Evolutionary conservation across 2,888 invertebrate species (phyloP).

Genomic region (Adineta ricciae): DNA sequence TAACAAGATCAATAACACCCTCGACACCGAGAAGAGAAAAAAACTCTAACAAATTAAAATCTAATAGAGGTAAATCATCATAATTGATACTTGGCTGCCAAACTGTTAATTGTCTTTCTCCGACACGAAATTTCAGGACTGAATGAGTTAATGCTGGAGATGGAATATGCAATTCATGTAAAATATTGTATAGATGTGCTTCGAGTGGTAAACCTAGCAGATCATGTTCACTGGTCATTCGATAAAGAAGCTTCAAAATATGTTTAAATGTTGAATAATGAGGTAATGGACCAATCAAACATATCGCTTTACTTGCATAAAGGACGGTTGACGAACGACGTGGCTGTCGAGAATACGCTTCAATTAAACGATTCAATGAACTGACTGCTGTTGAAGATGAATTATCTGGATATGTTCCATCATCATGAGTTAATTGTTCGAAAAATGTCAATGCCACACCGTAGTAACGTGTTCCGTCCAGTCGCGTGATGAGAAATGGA

Average conservation of each 20-base stretch:
- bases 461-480: slow-evolving; percentile 85
- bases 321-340: slow-evolving; percentile 67
- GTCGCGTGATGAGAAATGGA: slow-evolving; percentile 87
- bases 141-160: slow-evolving; percentile 61
- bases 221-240: too few species aligned
- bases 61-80: slow-evolving; percentile 79
- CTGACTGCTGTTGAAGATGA: not conserved
- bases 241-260: slow-evolving; percentile 50
- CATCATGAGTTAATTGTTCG: slow-evolving; percentile 78
- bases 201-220: slow-evolving; percentile 36
- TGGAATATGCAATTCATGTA: too few species aligned
- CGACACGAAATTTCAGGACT: slow-evolving; percentile 58
- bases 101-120: slow-evolving; percentile 8
- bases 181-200: too few species aligned
- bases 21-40: slow-evolving; percentile 81
- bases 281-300: slow-evolving; percentile 60
- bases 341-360: slow-evolving; percentile 52
- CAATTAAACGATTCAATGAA: slow-evolving; percentile 1
- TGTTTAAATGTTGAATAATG: slow-evolving; percentile 60
- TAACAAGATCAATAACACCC: slow-evolving; percentile 58
- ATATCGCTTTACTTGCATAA: slow-evolving; percentile 86
- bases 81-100: slow-evolving; percentile 2
- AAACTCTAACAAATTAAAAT: slow-evolving; percentile 77
- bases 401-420: not conserved
- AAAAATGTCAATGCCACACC: slow-evolving; percentile 89